Base-by-base conservation (phyloP, 2,888 invertebrate genomes). In the Pachliopta kotzebuea region DNA sequence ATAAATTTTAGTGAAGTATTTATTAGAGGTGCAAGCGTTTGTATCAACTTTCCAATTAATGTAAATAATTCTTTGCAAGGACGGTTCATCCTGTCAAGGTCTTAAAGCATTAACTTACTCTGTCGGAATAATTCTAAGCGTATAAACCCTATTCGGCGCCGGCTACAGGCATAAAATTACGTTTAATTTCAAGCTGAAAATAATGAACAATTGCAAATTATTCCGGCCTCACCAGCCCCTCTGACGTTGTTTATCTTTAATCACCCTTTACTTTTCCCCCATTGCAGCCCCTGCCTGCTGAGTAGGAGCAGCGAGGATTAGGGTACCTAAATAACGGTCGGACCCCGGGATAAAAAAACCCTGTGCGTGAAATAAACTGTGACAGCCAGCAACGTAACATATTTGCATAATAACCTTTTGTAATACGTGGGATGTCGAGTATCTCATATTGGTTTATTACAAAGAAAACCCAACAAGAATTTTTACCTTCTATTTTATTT, bases 201-300 rank as follows among this genome's bases (percentile, higher is more conserved):
- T 85, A 84, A 85, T 83, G 82, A 82, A 86, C 81, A 83, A 85
- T 86, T 85, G 86, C 84, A 86, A 89, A 90, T 89, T 86, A 87
- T 82, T 74, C 78, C 71, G 73, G 77, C 76, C 74, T 42, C 26
- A 24, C 37, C 70, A 72, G 69, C 77, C 77, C 76, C 76, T 83
- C 69, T 78, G 74, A 79, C 79, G 80, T 84, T 88, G 88, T 90
- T 90, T 90, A 90, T 90, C 89, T 89, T 87, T 86, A 86, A 89
- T 88, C 89, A 83, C 87, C 89, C 86, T 82, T 83, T 78, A 81
- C 80, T 87, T 86, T 83, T 84, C 81, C 80, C 79, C 81, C 75
- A 71, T 78, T 80, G 75, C 76, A 81, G 83, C 88, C 88, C 79
- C 82, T 85, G 75, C 73, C 29, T 49, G 26, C 62, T 31, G 71